Conservation (phyloP, 2,797 vertebrate genomes). For the Hemibagrus guttatus region DNA sequence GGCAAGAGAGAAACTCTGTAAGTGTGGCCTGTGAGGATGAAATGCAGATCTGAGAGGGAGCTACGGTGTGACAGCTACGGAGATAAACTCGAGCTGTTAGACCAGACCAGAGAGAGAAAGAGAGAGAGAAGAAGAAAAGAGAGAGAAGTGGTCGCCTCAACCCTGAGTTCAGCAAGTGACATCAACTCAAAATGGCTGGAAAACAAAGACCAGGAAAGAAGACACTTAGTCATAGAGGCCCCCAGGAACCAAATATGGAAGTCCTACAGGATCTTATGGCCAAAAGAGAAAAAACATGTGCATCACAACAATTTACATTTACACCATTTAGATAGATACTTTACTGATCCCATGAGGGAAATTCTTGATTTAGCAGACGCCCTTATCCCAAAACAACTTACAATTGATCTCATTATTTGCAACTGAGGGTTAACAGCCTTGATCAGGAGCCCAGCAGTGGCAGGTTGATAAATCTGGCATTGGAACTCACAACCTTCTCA, state of each 20-base stretch:
- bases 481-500: too few species aligned
- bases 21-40: slow-evolving; percentile 23
- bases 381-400: too few species aligned
- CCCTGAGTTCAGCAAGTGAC: not conserved
- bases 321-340: too few species aligned
- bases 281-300: not conserved
- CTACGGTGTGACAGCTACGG: not conserved
- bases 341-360: too few species aligned
- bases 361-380: too few species aligned
- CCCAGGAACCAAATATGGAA: not conserved
- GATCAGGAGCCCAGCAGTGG: too few species aligned
- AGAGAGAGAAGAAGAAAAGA: not conserved
- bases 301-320: not conserved
- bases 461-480: too few species aligned
- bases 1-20: not conserved
- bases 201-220: not conserved
- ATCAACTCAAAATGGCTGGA: not conserved
- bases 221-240: not conserved
- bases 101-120: not conserved
- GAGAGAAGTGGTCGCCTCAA: not conserved
- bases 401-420: too few species aligned
- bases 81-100: slow-evolving; percentile 13
- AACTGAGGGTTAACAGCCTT: too few species aligned
- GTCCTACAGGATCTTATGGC: not conserved
- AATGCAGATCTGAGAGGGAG: slow-evolving; percentile 11